Evolutionary conservation across 2,797 vertebrate species (phyloP), one percentile per base, ranked within the genome.

Genomic region (Acestrorhynchus altus): DNA sequence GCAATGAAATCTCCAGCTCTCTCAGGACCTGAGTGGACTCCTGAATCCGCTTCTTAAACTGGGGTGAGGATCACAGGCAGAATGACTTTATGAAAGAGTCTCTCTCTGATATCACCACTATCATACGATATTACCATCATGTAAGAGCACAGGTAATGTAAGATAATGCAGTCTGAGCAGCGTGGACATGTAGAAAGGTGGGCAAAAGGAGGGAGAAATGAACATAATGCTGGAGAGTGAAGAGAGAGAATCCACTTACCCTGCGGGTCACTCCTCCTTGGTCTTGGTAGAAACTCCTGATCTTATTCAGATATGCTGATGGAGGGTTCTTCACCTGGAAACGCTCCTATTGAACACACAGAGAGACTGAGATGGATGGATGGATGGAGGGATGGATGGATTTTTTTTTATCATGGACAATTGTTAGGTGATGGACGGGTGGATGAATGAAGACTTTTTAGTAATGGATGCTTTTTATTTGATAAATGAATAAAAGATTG

Each of bases 311-410:
- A 85, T 99, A 99, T 24, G 94, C 93, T 0, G 94, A 94, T 0
- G 98, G 97, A 0, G 97, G 96, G 83, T 97, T 99, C 87, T 96
- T 98, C 84, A 98, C 98, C 89, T 98, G 96, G 90, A 99, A 99
- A 72, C 97, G 95, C 84, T 98, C 98, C 98, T 99, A 74, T 1
- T 0, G 71, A 66, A 76, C 31, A 13, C 26, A 76, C 28, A 54
- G 2, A 76, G 82, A 79, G 78, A 26, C 8, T 1, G 54, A 35
- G n/a, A n/a, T n/a, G n/a, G 31, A 57, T 26, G 3, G 54, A 26
- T 28, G 24, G 12, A 57, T 28, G 12, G 24, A 57, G 26, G 22
- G 22, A 57, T 24, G 20, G 54, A 57, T 12, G 15, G 54, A n/a
- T n/a, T n/a, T n/a, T n/a, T n/a, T n/a, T n/a, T n/a, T n/a, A n/a